phyloP scores from a whole-genome alignment of 1,140 invertebrate genomes.

The Dufourea novaeangliae region DNA sequence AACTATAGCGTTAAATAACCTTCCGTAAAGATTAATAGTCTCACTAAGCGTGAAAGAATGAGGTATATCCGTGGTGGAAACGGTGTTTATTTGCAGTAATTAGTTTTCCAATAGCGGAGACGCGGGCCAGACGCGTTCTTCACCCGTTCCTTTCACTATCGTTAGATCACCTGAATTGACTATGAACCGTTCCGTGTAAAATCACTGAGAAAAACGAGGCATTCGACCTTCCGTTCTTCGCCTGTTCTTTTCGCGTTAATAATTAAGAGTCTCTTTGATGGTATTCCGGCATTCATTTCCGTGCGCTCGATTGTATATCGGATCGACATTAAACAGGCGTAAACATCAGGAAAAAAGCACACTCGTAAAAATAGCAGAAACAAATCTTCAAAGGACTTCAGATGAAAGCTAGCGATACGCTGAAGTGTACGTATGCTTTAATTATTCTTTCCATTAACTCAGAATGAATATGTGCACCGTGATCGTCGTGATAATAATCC shows the following conservation, averaged over 20 bases:
- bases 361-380: too few species aligned
- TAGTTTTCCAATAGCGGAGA: conserved; percentile 15
- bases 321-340: not conserved
- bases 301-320: not conserved
- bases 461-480: not conserved
- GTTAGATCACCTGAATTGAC: not conserved
- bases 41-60: not conserved
- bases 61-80: not conserved
- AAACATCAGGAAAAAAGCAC: too few species aligned
- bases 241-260: not conserved
- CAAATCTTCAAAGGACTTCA: too few species aligned
- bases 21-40: not conserved
- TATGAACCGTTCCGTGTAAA: not conserved
- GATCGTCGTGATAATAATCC: not conserved
- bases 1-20: too few species aligned
- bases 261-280: not conserved
- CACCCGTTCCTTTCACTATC: conserved; percentile 28
- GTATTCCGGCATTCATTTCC: not conserved
- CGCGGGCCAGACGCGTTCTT: conserved; percentile 25
- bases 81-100: conserved; percentile 21
- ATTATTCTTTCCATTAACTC: not conserved
- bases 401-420: not conserved
- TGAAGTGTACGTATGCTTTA: not conserved
- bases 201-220: not conserved
- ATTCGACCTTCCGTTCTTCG: conserved; percentile 6